Evolutionary conservation across 2,888 invertebrate genomes (phyloP).

Genomic region (Lepidochitona cinerea): DNA sequence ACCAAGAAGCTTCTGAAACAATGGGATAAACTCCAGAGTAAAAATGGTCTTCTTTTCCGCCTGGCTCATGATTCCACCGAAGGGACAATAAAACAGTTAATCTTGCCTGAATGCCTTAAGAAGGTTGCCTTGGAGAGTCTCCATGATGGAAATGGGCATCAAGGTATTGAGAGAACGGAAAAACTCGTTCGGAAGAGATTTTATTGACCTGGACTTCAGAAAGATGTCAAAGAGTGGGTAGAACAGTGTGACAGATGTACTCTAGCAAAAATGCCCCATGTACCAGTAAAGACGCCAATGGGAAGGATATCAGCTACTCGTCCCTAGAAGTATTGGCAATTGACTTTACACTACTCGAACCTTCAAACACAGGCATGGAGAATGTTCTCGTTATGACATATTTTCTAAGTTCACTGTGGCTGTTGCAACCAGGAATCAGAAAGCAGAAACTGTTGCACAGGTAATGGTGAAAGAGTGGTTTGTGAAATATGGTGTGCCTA

Average conservation of each 20-base stretch:
- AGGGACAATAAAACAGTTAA: conserved; percentile 14
- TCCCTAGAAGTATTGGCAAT: conserved; percentile 27
- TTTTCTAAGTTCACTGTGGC: conserved; percentile 26
- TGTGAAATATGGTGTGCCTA: no score
- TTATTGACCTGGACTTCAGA: conserved; percentile 21
- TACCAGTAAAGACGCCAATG: conserved; percentile 1
- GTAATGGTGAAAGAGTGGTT: conserved; percentile 23
- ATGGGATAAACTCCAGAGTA: background rate
- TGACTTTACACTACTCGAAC: conserved; percentile 28
- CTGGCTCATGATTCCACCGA: background rate
- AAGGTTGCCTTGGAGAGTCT: conserved; percentile 13
- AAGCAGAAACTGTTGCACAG: conserved; percentile 21
- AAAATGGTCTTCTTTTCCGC: conserved; percentile 16
- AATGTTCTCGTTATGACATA: conserved; percentile 29
- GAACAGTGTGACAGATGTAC: conserved; percentile 18
- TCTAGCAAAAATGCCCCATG: conserved; percentile 11
- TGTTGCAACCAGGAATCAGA: conserved; percentile 30
- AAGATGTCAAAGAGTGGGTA: conserved; percentile 9
- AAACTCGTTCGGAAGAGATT: conserved; percentile 6
- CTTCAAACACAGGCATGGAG: conserved; percentile 21
- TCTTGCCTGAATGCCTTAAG: conserved; percentile 8
- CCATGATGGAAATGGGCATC: conserved; percentile 28
- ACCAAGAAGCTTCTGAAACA: background rate
- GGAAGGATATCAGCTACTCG: conserved; percentile 14
- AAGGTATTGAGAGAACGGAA: conserved; percentile 16